phyloP scores from a whole-genome alignment of 2,113 vertebrate genomes.

The Vidua chalybeata region DNA sequence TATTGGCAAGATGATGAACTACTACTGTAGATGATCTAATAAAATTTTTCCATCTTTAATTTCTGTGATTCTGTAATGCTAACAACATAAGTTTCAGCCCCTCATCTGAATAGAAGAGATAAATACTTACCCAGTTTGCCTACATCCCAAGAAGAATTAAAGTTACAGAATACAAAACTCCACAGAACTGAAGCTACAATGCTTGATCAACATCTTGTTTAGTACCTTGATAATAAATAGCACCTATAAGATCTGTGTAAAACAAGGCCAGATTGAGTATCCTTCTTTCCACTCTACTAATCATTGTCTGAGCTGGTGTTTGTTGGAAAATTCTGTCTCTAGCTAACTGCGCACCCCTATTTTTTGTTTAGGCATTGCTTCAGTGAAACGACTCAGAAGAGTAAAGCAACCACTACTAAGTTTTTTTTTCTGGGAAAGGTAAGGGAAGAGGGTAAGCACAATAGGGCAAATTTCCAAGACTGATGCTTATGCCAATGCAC shows the following conservation, averaged over 20 bases:
- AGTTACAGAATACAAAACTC: neutral
- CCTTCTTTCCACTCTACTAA: neutral
- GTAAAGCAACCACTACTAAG: neutral
- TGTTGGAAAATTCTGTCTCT: neutral
- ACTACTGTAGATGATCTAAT: conserved; percentile 70
- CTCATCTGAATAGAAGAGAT: neutral
- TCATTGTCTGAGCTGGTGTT: neutral
- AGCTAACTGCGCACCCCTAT: neutral
- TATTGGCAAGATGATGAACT: conserved; percentile 62
- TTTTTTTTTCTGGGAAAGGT: neutral
- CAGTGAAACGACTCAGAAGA: neutral
- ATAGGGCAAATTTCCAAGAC: neutral
- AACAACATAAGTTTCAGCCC: conserved; percentile 6
- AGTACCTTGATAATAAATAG: neutral
- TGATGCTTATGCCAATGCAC: neutral
- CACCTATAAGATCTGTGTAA: neutral
- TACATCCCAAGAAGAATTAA: neutral
- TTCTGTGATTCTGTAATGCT: conserved; percentile 42
- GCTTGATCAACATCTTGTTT: neutral
- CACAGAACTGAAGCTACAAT: neutral
- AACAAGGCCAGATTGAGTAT: neutral
- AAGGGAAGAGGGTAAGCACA: neutral
- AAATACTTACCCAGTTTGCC: neutral
- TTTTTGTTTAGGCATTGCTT: neutral
- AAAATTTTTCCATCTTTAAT: conserved; percentile 68